Base-by-base conservation (phyloP, 2,113 vertebrate species). In the Stigmatopora nigra region DNA sequence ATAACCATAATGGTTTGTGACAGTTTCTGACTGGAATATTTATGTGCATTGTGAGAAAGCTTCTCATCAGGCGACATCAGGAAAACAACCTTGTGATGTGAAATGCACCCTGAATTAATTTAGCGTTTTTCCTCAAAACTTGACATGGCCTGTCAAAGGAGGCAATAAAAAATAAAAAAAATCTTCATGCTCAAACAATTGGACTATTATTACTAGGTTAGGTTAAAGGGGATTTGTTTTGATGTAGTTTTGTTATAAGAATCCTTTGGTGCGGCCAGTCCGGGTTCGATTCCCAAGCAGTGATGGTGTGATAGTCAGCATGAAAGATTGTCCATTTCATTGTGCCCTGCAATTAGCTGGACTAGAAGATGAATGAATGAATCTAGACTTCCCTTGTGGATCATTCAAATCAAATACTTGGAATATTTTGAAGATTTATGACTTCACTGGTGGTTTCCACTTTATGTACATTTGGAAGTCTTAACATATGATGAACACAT, bases 1-100 rank as follows among this genome's bases (percentile, higher is more conserved):
- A 80, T 56, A 61, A 64, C 25, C 25, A 31, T 31, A 31, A 31
- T 31, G 25, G 25, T 31, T 31, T 67, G 64, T 1, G 9, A 15
- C 58, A 81, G 75, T 80, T 78, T 76, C 80, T 78, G 72, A 81
- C 69, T 63, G 71, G 79, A 81, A 81, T 80, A 41, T 70, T 75
- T 68, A 86, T 76, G 72, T 62, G 67, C 70, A 65, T 65, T 48
- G 55, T 67, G 47, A 64, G 71, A n/a, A 45, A 68, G 59, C 68
- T 19, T 16, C 51, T 38, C 20, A 8, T 66, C 75, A 47, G 69
- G 61, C 67, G 59, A 38, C 58, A 41, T 49, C 60, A 22, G 63
- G 61, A 65, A 70, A 75, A 70, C 57, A 69, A 74, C 67, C 68
- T 57, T 55, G 73, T 61, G 51, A 49, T 48, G 2, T 20, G n/a